Percentiles rank a stretch among this genome's conserved stretches.
Conservation (phyloP, 2,113 vertebrate species). For the Maccullochella peelii region DNA sequence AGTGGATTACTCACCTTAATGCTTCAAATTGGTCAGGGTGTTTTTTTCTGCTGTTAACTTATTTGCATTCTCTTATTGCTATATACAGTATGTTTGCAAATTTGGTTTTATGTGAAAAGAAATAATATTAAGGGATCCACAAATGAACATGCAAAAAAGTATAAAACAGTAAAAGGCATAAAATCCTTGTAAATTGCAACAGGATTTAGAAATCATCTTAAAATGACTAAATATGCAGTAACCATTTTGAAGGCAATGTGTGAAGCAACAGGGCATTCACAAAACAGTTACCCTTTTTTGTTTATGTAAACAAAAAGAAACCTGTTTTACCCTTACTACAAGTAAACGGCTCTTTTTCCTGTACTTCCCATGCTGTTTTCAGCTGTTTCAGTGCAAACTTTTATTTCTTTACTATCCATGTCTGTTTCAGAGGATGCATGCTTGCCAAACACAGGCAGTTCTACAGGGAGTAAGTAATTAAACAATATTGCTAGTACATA, state of each 20-base stretch:
- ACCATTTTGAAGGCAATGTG: constrained; percentile 47
- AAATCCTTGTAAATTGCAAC: constrained; percentile 43
- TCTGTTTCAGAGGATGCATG: constrained; percentile 8
- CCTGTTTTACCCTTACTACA: background rate
- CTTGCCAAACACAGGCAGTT: constrained; percentile 20
- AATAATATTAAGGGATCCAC: constrained; percentile 43
- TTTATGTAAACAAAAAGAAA: constrained; percentile 1
- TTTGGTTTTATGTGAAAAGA: constrained; percentile 41
- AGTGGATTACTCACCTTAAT: constrained; percentile 79
- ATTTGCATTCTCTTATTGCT: constrained; percentile 34
- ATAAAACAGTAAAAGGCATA: constrained; percentile 31
- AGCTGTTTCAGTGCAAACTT: constrained; percentile 34
- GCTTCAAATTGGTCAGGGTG: constrained; percentile 72
- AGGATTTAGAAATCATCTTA: constrained; percentile 59
- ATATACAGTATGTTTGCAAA: constrained; percentile 30
- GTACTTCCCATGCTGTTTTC: background rate
- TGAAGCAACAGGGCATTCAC: constrained; percentile 46
- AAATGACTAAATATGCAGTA: constrained; percentile 57
- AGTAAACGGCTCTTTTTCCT: background rate
- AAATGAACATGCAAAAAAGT: constrained; percentile 42
- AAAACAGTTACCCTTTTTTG: constrained; percentile 1
- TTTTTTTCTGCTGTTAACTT: constrained; percentile 60
- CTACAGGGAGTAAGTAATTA: constrained; percentile 20
- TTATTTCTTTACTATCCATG: constrained; percentile 14
- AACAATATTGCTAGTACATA: constrained; percentile 12